Conservation (phyloP, 2,888 invertebrate species). For the Orgyia antiqua region DNA sequence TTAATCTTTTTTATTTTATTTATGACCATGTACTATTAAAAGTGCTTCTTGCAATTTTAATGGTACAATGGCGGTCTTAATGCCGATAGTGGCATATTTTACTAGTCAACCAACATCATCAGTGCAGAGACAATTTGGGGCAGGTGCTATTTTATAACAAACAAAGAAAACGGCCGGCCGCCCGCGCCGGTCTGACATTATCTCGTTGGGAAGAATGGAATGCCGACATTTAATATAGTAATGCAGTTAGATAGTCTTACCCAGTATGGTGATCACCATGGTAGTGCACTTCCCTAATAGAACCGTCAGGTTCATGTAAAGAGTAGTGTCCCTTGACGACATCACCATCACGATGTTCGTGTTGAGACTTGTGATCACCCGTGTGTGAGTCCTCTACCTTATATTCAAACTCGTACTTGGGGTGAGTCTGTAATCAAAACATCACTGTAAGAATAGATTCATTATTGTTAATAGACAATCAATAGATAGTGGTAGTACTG, state of each 20-base stretch:
- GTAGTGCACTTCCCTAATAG: constrained; percentile 41
- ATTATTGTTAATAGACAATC: not conserved
- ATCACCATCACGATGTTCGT: constrained; percentile 69
- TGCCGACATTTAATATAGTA: not conserved
- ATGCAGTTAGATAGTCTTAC: constrained; percentile 35
- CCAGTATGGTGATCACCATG: constrained; percentile 30
- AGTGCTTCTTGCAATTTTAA: no score
- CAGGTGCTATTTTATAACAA: no score
- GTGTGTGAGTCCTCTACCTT: constrained; percentile 61
- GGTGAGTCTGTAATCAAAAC: constrained; percentile 26
- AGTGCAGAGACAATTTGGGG: no score
- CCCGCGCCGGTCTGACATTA: no score
- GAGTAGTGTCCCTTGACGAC: constrained; percentile 75
- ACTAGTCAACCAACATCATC: no score
- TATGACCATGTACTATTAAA: no score
- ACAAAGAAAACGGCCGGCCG: no score
- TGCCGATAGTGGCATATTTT: no score
- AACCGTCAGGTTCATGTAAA: constrained; percentile 67
- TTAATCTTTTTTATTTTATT: no score
- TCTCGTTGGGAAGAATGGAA: no score
- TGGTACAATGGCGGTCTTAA: no score
- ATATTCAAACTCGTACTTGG: constrained; percentile 49
- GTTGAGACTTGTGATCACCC: constrained; percentile 55
- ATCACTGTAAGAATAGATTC: not conserved
- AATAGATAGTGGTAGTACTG: constrained; percentile 4